Percentiles rank a stretch among this genome's conserved stretches.
Conservation (phyloP, 2,888 invertebrate species). For the Andrena praecox region DNA sequence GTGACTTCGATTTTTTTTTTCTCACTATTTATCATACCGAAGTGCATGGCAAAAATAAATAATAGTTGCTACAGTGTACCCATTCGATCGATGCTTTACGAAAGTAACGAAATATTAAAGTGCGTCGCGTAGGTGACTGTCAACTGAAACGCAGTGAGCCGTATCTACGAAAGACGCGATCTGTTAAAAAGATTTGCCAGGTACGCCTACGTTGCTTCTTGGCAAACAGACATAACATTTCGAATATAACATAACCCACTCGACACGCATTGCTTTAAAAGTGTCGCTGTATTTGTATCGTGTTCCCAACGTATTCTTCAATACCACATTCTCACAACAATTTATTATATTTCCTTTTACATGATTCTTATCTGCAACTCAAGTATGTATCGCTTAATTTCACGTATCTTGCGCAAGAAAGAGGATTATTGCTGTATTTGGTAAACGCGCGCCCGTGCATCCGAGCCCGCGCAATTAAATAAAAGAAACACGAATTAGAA, state of each 20-base stretch:
- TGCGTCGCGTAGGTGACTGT: not conserved
- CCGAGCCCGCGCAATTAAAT: not conserved
- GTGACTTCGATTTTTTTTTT: too few relatives aligned
- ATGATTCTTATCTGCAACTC: too few relatives aligned
- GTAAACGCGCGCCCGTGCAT: not conserved
- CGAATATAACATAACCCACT: not conserved
- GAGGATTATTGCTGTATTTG: too few relatives aligned
- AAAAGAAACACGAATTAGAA: not conserved
- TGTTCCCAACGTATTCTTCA: too few relatives aligned
- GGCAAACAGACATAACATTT: not conserved
- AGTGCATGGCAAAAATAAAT: too few relatives aligned
- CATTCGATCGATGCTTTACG: not conserved
- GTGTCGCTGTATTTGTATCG: not conserved
- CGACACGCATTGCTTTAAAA: not conserved
- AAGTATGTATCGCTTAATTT: too few relatives aligned
- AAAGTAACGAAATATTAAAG: not conserved
- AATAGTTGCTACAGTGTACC: too few relatives aligned
- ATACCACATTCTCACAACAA: too few relatives aligned
- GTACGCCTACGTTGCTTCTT: slow-evolving; percentile 19
- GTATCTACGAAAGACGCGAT: slow-evolving; percentile 10
- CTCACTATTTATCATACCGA: too few relatives aligned
- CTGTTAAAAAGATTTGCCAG: slow-evolving; percentile 15
- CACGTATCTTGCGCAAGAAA: too few relatives aligned
- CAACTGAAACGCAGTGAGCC: not conserved
- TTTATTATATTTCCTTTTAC: too few relatives aligned